Conservation (phyloP, 2,797 vertebrate species). For the Leptoclinus maculatus region DNA sequence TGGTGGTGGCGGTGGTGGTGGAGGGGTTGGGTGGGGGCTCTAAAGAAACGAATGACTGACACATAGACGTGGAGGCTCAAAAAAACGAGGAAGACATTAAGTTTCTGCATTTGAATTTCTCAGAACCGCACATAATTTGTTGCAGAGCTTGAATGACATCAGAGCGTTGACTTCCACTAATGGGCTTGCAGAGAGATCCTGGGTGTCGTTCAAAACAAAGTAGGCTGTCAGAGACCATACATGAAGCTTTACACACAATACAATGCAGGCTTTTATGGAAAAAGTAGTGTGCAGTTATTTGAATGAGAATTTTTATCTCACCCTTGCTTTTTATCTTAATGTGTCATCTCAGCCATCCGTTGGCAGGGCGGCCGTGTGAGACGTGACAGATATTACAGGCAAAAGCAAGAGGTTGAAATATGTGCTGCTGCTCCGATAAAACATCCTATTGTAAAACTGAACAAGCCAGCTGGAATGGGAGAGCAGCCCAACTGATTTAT, state of each 20-base stretch:
- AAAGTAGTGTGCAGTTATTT: neutral
- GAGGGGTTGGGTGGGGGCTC: neutral
- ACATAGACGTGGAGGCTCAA: constrained; percentile 45
- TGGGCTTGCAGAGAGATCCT: constrained; percentile 34
- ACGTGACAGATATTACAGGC: constrained; percentile 18
- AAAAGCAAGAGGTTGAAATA: constrained; percentile 11
- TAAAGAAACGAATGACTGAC: constrained; percentile 58
- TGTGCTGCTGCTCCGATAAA: constrained; percentile 18
- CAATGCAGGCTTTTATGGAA: neutral
- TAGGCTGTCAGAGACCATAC: constrained; percentile 22
- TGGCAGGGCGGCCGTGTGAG: neutral
- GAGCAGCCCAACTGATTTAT: constrained; percentile 38
- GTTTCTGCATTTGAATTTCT: constrained; percentile 59
- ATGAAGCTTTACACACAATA: neutral
- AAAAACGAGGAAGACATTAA: constrained; percentile 65
- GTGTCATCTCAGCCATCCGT: neutral
- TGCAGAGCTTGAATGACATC: constrained; percentile 75
- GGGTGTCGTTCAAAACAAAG: constrained; percentile 40
- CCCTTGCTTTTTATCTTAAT: neutral
- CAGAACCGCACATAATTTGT: constrained; percentile 72
- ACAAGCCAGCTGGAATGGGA: constrained; percentile 13
- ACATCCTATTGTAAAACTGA: constrained; percentile 18
- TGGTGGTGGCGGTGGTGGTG: neutral
- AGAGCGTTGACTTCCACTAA: constrained; percentile 54
- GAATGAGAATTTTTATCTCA: neutral